Conservation (phyloP, 1,140 invertebrate genomes). For the Zaprionus kolodkinae region DNA sequence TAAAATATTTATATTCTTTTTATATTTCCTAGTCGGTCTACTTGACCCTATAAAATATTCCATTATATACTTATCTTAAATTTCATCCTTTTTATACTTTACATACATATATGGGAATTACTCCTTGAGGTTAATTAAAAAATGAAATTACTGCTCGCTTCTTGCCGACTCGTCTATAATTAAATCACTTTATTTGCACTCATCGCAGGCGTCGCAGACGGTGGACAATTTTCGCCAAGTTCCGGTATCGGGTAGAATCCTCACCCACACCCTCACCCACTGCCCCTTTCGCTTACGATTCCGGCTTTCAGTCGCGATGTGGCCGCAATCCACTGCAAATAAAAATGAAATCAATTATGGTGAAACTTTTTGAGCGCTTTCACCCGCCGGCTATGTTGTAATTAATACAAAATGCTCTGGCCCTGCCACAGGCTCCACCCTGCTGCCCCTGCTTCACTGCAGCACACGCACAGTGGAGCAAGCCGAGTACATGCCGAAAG, state of each 20-base stretch:
- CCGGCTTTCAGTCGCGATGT: neutral
- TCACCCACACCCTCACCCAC: neutral
- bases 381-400: slow-evolving; percentile 69
- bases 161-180: slow-evolving; percentile 54
- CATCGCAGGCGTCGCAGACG: slow-evolving; percentile 38
- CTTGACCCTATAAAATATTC: neutral
- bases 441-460: neutral
- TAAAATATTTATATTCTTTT: neutral
- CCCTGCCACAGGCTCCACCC: slow-evolving; percentile 22
- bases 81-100: neutral
- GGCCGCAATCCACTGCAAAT: slow-evolving; percentile 47
- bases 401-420: slow-evolving; percentile 77
- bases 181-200: slow-evolving; percentile 71
- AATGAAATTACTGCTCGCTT: slow-evolving; percentile 45
- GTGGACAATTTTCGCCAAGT: slow-evolving; percentile 19
- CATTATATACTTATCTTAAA: neutral
- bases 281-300: neutral
- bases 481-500: slow-evolving; percentile 69
- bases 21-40: neutral
- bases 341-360: slow-evolving; percentile 79
- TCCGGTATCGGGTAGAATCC: slow-evolving; percentile 11
- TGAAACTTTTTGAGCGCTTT: slow-evolving; percentile 65
- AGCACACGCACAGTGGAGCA: slow-evolving; percentile 9
- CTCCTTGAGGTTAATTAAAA: slow-evolving; percentile 28
- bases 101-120: neutral